Conservation (phyloP, 2,888 invertebrate species). For the Glomeris marginata region DNA sequence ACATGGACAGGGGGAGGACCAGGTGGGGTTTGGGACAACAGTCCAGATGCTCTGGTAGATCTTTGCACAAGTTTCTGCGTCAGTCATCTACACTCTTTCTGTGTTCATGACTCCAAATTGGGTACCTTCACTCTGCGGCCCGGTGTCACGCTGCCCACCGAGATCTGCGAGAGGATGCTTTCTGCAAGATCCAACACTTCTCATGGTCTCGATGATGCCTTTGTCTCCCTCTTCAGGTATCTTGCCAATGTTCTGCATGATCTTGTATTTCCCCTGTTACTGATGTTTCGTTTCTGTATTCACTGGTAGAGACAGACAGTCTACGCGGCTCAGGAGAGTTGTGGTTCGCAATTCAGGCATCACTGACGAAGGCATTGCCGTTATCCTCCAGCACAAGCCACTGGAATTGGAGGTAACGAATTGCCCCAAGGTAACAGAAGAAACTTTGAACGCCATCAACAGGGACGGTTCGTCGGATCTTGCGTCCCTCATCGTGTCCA, state of each 20-base stretch:
- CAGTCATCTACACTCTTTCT: slow-evolving; percentile 45
- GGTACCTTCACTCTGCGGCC: slow-evolving; percentile 40
- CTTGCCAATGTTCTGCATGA: too few species aligned
- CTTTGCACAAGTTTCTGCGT: slow-evolving; percentile 37
- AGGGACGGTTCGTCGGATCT: slow-evolving; percentile 45
- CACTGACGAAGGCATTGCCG: slow-evolving; percentile 51
- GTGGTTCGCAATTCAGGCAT: slow-evolving; percentile 49
- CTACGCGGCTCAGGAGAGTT: slow-evolving; percentile 52
- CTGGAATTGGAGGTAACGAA: slow-evolving; percentile 57
- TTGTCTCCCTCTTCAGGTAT: slow-evolving; percentile 56
- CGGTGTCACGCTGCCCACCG: slow-evolving; percentile 49
- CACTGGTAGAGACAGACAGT: slow-evolving; percentile 39
- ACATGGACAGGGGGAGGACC: too few species aligned
- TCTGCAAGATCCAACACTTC: too few species aligned
- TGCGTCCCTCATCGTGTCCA: slow-evolving; percentile 52
- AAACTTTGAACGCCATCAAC: slow-evolving; percentile 50
- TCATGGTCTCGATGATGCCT: slow-evolving; percentile 45
- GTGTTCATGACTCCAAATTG: slow-evolving; percentile 33
- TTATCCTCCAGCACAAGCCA: slow-evolving; percentile 55
- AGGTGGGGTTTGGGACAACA: too few species aligned
- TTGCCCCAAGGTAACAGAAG: slow-evolving; percentile 49
- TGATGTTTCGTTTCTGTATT: too few species aligned
- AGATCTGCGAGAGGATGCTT: slow-evolving; percentile 54
- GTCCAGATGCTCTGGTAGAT: slow-evolving; percentile 46
- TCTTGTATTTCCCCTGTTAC: too few species aligned